Conservation (phyloP, 2,888 invertebrate genomes). For the Luffia ferchaultella region DNA sequence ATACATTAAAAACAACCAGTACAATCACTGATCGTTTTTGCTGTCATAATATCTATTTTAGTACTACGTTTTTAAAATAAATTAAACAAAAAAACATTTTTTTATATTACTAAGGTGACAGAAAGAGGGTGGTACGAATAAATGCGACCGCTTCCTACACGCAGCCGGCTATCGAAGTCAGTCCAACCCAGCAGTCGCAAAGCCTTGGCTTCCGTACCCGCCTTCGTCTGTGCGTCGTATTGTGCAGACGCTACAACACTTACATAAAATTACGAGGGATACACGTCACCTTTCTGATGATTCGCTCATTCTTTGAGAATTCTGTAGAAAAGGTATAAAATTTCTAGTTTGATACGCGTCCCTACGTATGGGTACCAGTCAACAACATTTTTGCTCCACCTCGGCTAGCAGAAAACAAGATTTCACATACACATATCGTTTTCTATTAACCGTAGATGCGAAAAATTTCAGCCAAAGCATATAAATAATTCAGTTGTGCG, state of each 20-base stretch:
- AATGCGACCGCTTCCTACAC: constrained; percentile 40
- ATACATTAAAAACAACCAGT: not conserved
- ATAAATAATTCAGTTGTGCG: constrained; percentile 7
- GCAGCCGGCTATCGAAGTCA: constrained; percentile 20
- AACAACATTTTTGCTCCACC: constrained; percentile 21
- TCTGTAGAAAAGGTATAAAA: constrained; percentile 49
- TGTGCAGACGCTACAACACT: constrained; percentile 43
- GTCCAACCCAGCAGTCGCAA: constrained; percentile 35
- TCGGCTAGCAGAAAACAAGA: constrained; percentile 58
- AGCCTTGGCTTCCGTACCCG: constrained; percentile 53
- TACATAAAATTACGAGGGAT: constrained; percentile 64
- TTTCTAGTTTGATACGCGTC: constrained; percentile 32
- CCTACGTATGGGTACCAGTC: constrained; percentile 43
- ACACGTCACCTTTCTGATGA: constrained; percentile 42
- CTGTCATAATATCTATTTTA: constrained; percentile 23
- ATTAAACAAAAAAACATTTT: constrained; percentile 32
- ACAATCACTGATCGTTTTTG: not conserved
- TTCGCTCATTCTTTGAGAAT: constrained; percentile 47
- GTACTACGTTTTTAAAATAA: constrained; percentile 60
- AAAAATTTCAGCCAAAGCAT: constrained; percentile 48
- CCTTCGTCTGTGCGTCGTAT: constrained; percentile 14
- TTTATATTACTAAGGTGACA: constrained; percentile 31
- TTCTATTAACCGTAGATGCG: constrained; percentile 49
- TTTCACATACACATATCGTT: constrained; percentile 30
- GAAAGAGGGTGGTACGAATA: constrained; percentile 56